Evolutionary conservation across 2,797 vertebrate genomes (phyloP), one percentile per base, ranked within the genome.

Genomic region (Okamejei kenojei): DNA sequence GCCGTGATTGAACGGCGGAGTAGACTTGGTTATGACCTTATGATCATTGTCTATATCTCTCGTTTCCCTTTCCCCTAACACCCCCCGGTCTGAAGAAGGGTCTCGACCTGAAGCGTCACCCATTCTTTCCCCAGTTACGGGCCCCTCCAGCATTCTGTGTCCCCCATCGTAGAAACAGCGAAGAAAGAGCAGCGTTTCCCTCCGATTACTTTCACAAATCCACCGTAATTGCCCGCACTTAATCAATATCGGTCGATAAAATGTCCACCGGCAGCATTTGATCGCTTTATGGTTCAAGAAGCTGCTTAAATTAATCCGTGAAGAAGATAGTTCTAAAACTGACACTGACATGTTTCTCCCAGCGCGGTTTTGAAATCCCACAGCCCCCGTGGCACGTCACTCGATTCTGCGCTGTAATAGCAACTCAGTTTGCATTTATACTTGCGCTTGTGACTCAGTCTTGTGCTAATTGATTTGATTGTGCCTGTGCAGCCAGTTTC

Each of bases 401-500:
- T 91, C 73, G 68, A 91, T 73, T 73, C 19, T 1, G 68, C 90
- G 13, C 73, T 73, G 35, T 38, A 74, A 54, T 76, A 73, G 23
- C 71, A 17, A 92, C 26, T 76, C 35, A 76, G 45, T 91, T 92
- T 5, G 9, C 71, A 92, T 92, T 92, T 92, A 11, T 58, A 92
- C 71, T 58, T 19, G 26, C 13, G 17, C 26, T 76, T 65, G 63
- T 63, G 65, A 68, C 35, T 88, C n/a, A 58, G 2, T 74, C 35
- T 92, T 92, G 54, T 78, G 78, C 71, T 84, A 73, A 84, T 74
- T 82, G 93, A 82, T 58, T 74, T 86, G 35, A 82, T 86, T 74
- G 68, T 32, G 88, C 80, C 38, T 71, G 63, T 3, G 65, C 68
- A 76, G 71, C 26, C 93, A 77, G 54, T 76, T 77, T 63, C 74